Base-by-base conservation (phyloP, 1,140 invertebrate species). In the Watersipora subatra region DNA sequence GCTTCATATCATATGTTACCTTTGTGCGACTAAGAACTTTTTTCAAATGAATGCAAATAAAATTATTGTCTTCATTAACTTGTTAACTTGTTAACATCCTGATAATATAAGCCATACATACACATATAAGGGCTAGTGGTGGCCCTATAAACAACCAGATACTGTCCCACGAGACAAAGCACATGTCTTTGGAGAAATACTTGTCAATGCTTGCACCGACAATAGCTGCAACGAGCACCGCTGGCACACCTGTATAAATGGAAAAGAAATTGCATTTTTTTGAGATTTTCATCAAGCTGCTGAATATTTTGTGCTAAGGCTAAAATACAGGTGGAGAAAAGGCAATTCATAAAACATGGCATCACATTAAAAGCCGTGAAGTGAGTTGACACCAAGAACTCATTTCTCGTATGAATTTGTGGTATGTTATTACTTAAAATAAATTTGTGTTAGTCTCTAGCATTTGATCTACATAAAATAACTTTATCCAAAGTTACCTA, bases 81-180 rank as follows among this genome's bases (percentile, higher is more conserved):
- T n/a, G n/a, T n/a, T n/a, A n/a, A n/a, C n/a, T n/a, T n/a, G n/a
- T n/a, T n/a, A n/a, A n/a, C n/a, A n/a, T n/a, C n/a, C n/a, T n/a
- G n/a, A n/a, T n/a, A n/a, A n/a, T n/a, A n/a, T n/a, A n/a, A n/a
- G n/a, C n/a, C n/a, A n/a, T n/a, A 74, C 74, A 69, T 71, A 79
- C 77, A 24, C 72, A 70, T 24, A 75, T 73, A 26, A 78, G 73
- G n/a, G 75, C 76, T 26, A 77, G 65, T 7, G 73, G 73, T 19
- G 78, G 78, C 28, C 76, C 78, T 15, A 76, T 66, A 68, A 78
- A 78, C 57, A 79, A 68, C 78, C 78, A 78, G 15, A 79, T 62
- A 59, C 74, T 72, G 56, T 72, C 72, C 71, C 75, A 76, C 0
- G 73, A 68, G 19, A 78, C 71, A 76, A 76, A 79, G 64, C 78